A percentile compares a stretch with the other conserved stretches of the same genome.
These are phyloP conservation scores for Diadophis punctatus DNA, from an alignment of 2,113 vertebrate genomes.

Conservation along the genomic window DNA sequence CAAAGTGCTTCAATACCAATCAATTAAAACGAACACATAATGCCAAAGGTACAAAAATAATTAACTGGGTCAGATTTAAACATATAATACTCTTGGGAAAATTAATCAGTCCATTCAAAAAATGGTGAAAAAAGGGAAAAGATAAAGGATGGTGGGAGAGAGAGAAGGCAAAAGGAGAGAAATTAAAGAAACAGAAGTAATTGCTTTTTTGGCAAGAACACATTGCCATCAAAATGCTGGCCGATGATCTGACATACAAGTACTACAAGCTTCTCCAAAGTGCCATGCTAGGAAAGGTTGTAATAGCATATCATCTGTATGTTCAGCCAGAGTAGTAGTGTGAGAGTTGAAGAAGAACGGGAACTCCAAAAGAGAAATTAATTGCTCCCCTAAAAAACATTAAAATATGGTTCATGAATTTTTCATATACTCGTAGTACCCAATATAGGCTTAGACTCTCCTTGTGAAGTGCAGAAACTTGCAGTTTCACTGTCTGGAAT, in stretches of 20 bases:
- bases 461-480: neutral
- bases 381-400: neutral
- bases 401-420: neutral
- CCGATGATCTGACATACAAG: neutral
- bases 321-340: neutral
- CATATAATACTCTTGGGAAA: neutral
- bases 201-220: neutral
- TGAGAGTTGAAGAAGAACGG: neutral
- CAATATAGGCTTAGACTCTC: neutral
- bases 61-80: neutral
- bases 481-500: neutral
- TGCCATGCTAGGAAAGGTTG: neutral
- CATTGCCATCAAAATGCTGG: neutral
- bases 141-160: neutral
- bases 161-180: neutral
- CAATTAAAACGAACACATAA: neutral
- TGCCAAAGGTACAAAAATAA: neutral
- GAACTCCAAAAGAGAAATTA: neutral
- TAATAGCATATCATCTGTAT: too few relatives aligned
- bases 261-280: neutral
- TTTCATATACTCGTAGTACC: neutral
- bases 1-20: neutral
- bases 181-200: neutral
- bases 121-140: neutral
- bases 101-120: neutral